A percentile compares a stretch with the other conserved stretches of the same genome.
Evolutionary conservation across 2,113 vertebrate species (phyloP).

Genomic region (Meles meles): DNA sequence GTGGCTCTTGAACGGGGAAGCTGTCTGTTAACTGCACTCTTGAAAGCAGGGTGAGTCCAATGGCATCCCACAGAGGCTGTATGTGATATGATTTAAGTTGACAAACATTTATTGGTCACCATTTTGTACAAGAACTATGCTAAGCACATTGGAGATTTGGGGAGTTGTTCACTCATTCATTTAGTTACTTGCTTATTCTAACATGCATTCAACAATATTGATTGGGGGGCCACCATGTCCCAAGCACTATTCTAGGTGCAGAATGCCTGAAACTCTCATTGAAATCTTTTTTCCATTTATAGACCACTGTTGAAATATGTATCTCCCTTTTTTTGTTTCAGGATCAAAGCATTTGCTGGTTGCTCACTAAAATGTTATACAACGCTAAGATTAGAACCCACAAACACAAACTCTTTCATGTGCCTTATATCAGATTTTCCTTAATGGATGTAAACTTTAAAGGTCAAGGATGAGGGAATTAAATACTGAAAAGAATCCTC

Average conservation of each 20-base stretch:
- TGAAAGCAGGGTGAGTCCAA: not conserved
- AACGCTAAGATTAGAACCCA: not conserved
- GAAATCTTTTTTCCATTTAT: not conserved
- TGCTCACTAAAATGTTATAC: constrained; percentile 13
- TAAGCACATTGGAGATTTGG: not conserved
- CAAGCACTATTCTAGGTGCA: not conserved
- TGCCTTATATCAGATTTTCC: constrained; percentile 44
- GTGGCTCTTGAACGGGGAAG: not conserved
- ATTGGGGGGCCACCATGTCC: not conserved
- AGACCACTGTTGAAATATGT: not conserved
- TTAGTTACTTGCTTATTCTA: not conserved
- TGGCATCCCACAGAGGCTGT: not conserved
- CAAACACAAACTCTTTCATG: not conserved
- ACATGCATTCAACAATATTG: not conserved
- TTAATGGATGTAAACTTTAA: constrained; percentile 29
- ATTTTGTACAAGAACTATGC: not conserved
- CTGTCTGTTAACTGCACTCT: not conserved
- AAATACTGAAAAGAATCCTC: constrained; percentile 10
- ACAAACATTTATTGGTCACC: not conserved
- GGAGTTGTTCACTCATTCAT: not conserved
- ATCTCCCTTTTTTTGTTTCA: not conserved
- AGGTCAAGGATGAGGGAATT: not conserved
- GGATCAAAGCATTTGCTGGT: not conserved
- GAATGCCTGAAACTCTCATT: not conserved
- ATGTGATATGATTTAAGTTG: not conserved